Percentiles rank a stretch among this genome's conserved stretches.
phyloP scores from a whole-genome alignment of 2,113 vertebrate genomes.

The Callipepla squamata region DNA sequence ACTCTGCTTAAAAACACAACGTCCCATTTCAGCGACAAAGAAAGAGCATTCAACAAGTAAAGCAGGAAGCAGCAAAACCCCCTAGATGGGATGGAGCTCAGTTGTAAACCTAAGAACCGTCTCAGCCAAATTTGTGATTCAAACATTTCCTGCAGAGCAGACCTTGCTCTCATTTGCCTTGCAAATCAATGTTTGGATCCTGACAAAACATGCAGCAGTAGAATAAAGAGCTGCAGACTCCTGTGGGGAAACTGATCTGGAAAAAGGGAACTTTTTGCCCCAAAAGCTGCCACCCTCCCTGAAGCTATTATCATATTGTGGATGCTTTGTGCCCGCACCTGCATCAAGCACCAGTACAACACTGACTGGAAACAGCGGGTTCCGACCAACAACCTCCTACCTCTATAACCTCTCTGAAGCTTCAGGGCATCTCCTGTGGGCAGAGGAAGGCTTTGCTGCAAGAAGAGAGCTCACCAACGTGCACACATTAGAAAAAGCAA shows the following conservation, averaged over 20 bases:
- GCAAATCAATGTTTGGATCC: not conserved
- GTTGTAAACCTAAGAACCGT: not conserved
- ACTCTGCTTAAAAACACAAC: accelerated
- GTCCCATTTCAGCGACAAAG: accelerated
- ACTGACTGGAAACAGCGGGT: not conserved
- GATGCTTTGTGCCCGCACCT: not conserved
- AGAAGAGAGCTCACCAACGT: accelerated
- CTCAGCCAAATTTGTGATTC: not conserved
- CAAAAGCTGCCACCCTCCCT: not conserved
- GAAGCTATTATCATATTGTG: accelerated
- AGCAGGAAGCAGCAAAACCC: not conserved
- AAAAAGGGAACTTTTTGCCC: not conserved
- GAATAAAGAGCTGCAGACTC: not conserved
- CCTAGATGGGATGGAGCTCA: not conserved
- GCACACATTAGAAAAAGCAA: not conserved
- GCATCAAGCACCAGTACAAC: not conserved
- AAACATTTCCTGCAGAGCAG: not conserved
- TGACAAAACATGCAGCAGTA: accelerated
- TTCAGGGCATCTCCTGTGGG: not conserved
- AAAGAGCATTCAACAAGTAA: accelerated
- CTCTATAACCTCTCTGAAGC: accelerated
- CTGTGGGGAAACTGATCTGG: accelerated
- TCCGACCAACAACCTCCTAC: not conserved
- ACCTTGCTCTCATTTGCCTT: not conserved
- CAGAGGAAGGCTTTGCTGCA: not conserved